Evolutionary conservation across 2,797 vertebrate species (phyloP), one percentile per base, ranked within the genome.

Genomic region (Rachycentron canadum): DNA sequence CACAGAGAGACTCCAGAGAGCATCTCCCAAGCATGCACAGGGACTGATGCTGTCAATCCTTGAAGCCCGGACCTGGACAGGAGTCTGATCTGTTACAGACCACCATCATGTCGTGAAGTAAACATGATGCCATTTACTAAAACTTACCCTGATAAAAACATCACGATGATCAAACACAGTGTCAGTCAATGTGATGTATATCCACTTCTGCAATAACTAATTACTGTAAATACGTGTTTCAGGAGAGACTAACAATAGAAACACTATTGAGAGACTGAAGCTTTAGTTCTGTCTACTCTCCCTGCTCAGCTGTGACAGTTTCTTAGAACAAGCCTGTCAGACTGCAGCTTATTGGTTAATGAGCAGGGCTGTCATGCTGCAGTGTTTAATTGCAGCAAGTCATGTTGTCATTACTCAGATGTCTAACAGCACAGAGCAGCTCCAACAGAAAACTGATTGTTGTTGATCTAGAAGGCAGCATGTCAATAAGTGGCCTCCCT

Each of bases 381-480:
- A 76, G 72, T 87, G 57, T 78, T 73, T 86, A 76, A 84, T 77
- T 81, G 73, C 78, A 85, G 83, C 76, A 77, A 56, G 53, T 82
- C 59, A 69, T 57, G 76, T 81, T 76, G 82, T 88, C 83, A 92
- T 93, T 90, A 88, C 91, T 93, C 90, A 83, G 86, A 60, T 3
- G 67, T 70, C 60, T 45, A 52, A 78, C 83, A 75, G 82, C 64
- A 81, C 41, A 63, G 71, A 76, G 78, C 64, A 28, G 73, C 78
- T 78, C 58, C 14, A 69, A 45, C 62, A 73, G 78, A 65, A 89
- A 88, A 85, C 67, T 83, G 85, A 89, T 87, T 86, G 89, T 90
- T 91, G 84, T 89, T 89, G 89, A 88, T 92, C 83, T 90, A 82
- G 71, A 67, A 81, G 82, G 86, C 89, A 86, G 86, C 84, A 74